phyloP scores from a whole-genome alignment of 2,888 invertebrate genomes.

The Nemapogon koenigi region DNA sequence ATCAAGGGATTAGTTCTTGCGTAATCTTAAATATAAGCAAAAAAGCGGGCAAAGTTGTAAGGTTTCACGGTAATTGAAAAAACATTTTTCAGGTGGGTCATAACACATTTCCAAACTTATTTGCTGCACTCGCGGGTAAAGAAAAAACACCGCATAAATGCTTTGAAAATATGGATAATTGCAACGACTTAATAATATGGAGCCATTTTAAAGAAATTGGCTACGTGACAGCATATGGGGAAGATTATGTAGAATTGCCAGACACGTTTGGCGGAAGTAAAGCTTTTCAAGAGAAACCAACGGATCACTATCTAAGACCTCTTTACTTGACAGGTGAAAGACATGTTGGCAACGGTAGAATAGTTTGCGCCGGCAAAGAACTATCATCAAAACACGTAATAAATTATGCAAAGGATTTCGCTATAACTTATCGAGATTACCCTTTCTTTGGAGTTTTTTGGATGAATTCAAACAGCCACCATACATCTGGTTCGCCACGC shows the following conservation, averaged over 20 bases:
- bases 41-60: too few species aligned
- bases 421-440: conserved; percentile 63
- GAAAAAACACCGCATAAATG: conserved; percentile 58
- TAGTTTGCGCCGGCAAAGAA: conserved; percentile 51
- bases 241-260: conserved; percentile 72
- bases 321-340: conserved; percentile 73
- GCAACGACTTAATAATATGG: conserved; percentile 81
- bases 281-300: conserved; percentile 76
- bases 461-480: conserved; percentile 80
- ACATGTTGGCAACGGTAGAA: conserved; percentile 47
- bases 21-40: too few species aligned
- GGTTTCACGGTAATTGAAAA: too few species aligned
- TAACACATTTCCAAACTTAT: conserved; percentile 90
- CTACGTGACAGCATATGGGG: conserved; percentile 81
- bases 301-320: conserved; percentile 82
- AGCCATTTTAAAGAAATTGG: conserved; percentile 72
- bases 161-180: conserved; percentile 59
- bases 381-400: conserved; percentile 73
- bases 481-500: conserved; percentile 70
- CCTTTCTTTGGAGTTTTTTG: conserved; percentile 80
- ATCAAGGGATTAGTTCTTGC: too few species aligned
- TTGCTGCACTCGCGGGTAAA: conserved; percentile 80
- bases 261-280: conserved; percentile 68
- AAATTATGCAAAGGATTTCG: conserved; percentile 72
- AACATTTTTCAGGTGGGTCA: conserved; percentile 76